These are phyloP conservation scores for Lonchura striata DNA, from an alignment of 2,113 vertebrate genomes.

Conservation along the genomic window DNA sequence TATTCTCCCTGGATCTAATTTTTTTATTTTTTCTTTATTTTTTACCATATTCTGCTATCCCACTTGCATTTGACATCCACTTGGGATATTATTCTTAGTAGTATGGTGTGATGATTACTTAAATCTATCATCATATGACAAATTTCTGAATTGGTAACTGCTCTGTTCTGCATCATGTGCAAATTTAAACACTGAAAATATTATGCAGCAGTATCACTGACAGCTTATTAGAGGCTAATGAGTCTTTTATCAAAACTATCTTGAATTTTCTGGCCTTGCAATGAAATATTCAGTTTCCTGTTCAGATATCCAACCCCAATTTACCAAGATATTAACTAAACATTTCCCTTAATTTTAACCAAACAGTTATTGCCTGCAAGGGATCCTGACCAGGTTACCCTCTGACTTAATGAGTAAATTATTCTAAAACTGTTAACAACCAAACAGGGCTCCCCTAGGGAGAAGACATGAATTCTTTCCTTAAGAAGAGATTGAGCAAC, in stretches of 20 bases:
- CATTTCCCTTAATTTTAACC: slow-evolving; percentile 67
- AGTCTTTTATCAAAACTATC: not conserved
- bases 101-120: not conserved
- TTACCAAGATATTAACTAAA: slow-evolving; percentile 68
- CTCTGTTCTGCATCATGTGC: not conserved
- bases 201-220: not conserved
- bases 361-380: slow-evolving; percentile 42
- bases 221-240: not conserved
- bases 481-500: not conserved
- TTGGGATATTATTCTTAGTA: not conserved
- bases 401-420: slow-evolving; percentile 66
- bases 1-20: not conserved
- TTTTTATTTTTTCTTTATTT: too few relatives aligned
- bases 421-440: slow-evolving; percentile 58
- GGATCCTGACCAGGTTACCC: slow-evolving; percentile 55
- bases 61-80: not conserved
- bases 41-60: not conserved
- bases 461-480: slow-evolving; percentile 32
- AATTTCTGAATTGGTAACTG: not conserved
- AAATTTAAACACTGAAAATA: not conserved
- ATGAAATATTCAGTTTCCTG: not conserved
- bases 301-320: not conserved
- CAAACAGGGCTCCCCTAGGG: slow-evolving; percentile 1
- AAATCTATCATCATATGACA: not conserved
- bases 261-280: not conserved